Conservation (phyloP, 1,140 invertebrate genomes). For the Drosophila triauraria region DNA sequence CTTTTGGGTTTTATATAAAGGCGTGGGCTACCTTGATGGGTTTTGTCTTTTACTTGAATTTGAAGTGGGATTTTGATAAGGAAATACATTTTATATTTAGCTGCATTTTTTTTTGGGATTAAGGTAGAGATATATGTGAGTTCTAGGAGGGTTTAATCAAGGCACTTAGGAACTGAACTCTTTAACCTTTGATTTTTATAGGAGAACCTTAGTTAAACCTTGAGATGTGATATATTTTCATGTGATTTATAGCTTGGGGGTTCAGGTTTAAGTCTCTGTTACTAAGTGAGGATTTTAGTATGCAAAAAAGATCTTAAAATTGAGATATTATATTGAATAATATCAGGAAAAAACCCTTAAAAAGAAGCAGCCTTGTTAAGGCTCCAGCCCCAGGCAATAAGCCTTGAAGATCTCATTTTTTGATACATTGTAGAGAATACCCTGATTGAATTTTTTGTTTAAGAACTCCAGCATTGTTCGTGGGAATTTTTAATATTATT, state of each 20-base stretch:
- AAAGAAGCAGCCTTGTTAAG: neutral
- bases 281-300: neutral
- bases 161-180: neutral
- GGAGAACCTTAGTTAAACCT: neutral
- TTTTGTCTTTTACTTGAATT: slow-evolving; percentile 2
- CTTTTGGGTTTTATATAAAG: slow-evolving; percentile 6
- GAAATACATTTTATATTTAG: slow-evolving; percentile 4
- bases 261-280: neutral
- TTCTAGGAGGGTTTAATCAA: neutral
- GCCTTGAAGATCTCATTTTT: neutral
- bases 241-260: too few species aligned
- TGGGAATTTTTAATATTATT: slow-evolving; percentile 48
- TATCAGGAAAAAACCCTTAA: neutral
- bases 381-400: neutral
- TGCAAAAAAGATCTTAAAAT: too few species aligned
- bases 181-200: neutral
- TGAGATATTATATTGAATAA: neutral
- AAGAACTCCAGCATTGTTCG: slow-evolving; percentile 29
- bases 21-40: slow-evolving; percentile 15
- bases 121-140: neutral
- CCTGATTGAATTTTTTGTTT: slow-evolving; percentile 34
- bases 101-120: too few species aligned
- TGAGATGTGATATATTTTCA: too few species aligned
- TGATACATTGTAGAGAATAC: neutral
- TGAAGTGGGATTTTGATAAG: slow-evolving; percentile 6